Evolutionary conservation across 2,888 invertebrate species (phyloP).

Genomic region (Pilophorus perplexus): DNA sequence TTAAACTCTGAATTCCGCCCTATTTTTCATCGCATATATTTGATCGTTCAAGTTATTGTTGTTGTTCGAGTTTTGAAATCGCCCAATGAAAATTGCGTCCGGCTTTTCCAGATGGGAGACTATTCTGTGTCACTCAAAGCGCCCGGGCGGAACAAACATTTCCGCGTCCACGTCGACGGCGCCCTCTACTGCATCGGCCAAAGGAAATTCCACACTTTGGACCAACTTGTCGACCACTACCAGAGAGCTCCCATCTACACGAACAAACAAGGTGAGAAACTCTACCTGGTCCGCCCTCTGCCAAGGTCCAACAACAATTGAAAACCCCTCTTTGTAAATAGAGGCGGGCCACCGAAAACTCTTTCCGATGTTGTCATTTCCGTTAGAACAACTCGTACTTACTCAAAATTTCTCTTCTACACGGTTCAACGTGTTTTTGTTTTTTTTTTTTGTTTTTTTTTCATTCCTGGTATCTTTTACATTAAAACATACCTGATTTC

Average conservation of each 20-base stretch:
- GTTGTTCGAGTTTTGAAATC: no score
- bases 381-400: no score
- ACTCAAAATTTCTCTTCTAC: no score
- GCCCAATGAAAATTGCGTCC: no score
- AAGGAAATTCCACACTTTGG: slow-evolving; percentile 92
- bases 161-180: slow-evolving; percentile 94
- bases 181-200: slow-evolving; percentile 95
- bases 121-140: slow-evolving; percentile 98
- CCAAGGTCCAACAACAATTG: slow-evolving; percentile 58
- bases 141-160: slow-evolving; percentile 97
- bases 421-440: no score
- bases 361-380: not conserved
- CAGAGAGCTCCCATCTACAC: slow-evolving; percentile 98
- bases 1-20: no score
- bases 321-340: not conserved
- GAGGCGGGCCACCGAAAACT: not conserved
- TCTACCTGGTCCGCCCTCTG: slow-evolving; percentile 92
- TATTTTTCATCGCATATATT: no score
- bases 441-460: no score
- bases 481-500: no score
- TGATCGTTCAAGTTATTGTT: no score
- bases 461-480: no score
- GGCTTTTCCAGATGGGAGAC: slow-evolving; percentile 88
- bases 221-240: slow-evolving; percentile 97
- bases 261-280: slow-evolving; percentile 94